These are phyloP conservation scores for Lutraria lutraria DNA, from an alignment of 2,888 invertebrate genomes.

Conservation along the genomic window DNA sequence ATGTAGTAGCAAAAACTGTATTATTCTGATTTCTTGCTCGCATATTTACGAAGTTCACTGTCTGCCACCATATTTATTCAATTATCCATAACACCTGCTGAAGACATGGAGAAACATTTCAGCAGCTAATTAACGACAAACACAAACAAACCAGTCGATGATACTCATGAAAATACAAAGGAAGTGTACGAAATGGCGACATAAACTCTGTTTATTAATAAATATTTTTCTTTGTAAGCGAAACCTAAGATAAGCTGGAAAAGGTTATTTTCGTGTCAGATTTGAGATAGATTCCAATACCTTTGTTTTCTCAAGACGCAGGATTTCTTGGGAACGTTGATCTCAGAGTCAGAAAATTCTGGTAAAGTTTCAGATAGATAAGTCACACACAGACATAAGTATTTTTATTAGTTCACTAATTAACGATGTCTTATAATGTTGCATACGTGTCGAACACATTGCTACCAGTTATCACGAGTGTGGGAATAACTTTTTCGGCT, in stretches of 20 bases:
- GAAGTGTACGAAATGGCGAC: not conserved
- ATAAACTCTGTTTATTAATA: not conserved
- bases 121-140: not conserved
- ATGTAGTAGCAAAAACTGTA: not conserved
- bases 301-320: constrained; percentile 6
- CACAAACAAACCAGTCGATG: not conserved
- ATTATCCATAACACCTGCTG: not conserved
- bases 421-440: not conserved
- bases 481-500: not conserved
- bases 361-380: not conserved
- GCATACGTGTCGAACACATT: not conserved
- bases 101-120: constrained; percentile 9
- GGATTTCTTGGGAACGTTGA: not conserved
- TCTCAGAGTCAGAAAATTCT: not conserved
- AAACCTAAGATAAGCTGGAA: not conserved
- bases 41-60: not conserved
- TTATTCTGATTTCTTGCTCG: not conserved
- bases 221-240: not conserved
- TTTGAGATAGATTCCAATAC: not conserved
- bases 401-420: not conserved
- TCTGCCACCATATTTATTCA: not conserved
- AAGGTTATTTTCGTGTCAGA: constrained; percentile 8
- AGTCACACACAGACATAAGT: constrained; percentile 13
- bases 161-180: not conserved
- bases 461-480: not conserved